phyloP scores from a whole-genome alignment of 2,888 invertebrate species.

The Eucera pruinosa region DNA sequence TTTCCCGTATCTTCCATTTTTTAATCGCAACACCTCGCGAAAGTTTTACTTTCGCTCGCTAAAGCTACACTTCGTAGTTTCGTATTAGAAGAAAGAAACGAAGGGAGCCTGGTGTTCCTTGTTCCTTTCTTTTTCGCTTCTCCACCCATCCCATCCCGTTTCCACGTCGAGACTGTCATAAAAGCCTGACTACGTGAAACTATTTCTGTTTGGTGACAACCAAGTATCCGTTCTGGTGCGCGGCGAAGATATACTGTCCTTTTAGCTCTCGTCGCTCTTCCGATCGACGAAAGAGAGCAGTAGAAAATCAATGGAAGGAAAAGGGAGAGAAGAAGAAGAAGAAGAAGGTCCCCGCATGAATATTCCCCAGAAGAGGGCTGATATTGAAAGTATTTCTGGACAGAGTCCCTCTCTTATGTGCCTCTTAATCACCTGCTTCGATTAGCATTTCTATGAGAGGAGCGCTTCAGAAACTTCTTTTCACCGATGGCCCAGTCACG shows the following conservation, averaged over 20 bases:
- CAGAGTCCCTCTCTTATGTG: not conserved
- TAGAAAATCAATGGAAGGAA: too few relatives aligned
- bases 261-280: slow-evolving; percentile 58
- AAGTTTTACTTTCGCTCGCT: too few relatives aligned
- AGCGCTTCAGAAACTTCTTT: not conserved
- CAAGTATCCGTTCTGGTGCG: slow-evolving; percentile 67
- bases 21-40: too few relatives aligned
- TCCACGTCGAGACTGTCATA: slow-evolving; percentile 62
- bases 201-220: slow-evolving; percentile 72
- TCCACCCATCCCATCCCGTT: slow-evolving; percentile 14
- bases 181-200: slow-evolving; percentile 72
- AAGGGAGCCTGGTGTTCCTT: slow-evolving; percentile 15
- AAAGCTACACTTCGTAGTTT: too few relatives aligned
- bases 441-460: slow-evolving; percentile 41
- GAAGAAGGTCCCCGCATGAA: slow-evolving; percentile 8
- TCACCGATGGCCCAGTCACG: not conserved
- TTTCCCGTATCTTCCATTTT: too few relatives aligned
- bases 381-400: slow-evolving; percentile 31
- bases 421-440: slow-evolving; percentile 36
- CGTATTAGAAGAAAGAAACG: slow-evolving; percentile 30
- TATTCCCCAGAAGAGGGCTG: slow-evolving; percentile 32
- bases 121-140: not conserved
- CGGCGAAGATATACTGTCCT: slow-evolving; percentile 65
- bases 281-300: slow-evolving; percentile 40
- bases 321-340: not conserved